phyloP scores from a whole-genome alignment of 2,113 vertebrate species.

The Prietella phreatophila region DNA sequence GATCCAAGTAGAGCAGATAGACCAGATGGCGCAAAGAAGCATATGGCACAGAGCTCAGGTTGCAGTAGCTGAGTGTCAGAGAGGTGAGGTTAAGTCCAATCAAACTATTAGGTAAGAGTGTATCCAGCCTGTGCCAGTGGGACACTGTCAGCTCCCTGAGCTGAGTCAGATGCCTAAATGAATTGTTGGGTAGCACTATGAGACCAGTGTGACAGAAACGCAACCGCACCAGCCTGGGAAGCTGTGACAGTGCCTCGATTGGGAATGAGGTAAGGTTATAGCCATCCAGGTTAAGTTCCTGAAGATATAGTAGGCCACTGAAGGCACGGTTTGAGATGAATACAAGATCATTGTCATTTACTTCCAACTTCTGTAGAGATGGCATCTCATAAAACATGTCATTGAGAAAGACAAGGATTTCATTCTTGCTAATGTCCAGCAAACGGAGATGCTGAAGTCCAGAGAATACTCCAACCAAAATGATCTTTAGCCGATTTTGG shows the following conservation, averaged over 20 bases:
- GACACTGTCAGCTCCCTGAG: constrained; percentile 76
- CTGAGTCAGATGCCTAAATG: constrained; percentile 68
- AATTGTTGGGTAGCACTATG: constrained; percentile 69
- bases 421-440: constrained; percentile 81
- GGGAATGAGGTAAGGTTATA: constrained; percentile 81
- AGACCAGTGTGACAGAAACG: constrained; percentile 70
- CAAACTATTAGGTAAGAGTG: constrained; percentile 75
- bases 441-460: constrained; percentile 73
- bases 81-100: constrained; percentile 80
- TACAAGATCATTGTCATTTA: constrained; percentile 75
- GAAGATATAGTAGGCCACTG: constrained; percentile 66
- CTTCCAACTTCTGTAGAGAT: constrained; percentile 68
- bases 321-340: constrained; percentile 80
- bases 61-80: constrained; percentile 75
- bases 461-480: constrained; percentile 74
- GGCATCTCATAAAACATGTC: constrained; percentile 76
- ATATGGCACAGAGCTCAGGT: constrained; percentile 76
- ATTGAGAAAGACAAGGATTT: constrained; percentile 83
- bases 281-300: constrained; percentile 75
- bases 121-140: constrained; percentile 72
- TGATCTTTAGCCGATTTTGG: constrained; percentile 77
- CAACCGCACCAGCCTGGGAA: constrained; percentile 67
- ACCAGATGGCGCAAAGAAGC: constrained; percentile 74
- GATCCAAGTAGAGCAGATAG: constrained; percentile 78
- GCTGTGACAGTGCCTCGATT: constrained; percentile 71